Percentiles rank a stretch among this genome's conserved stretches.
phyloP scores from a whole-genome alignment of 1,140 invertebrate species.

The Episyrphus balteatus region DNA sequence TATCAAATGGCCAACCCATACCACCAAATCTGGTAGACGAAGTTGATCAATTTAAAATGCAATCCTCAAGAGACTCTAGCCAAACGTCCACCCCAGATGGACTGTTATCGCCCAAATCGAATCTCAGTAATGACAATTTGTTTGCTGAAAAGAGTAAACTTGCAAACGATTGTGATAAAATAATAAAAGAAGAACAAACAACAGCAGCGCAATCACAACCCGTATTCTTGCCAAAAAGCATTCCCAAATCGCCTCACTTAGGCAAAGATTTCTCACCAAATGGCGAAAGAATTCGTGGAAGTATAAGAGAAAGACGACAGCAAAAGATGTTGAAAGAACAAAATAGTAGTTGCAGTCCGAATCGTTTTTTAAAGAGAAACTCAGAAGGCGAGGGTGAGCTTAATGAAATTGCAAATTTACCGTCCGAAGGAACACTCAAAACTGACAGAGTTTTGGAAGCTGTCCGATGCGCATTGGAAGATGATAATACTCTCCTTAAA shows the following conservation, averaged over 20 bases:
- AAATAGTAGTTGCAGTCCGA: background rate
- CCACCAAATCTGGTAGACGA: slow-evolving; percentile 62
- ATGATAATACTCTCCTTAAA: background rate
- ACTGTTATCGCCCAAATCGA: slow-evolving; percentile 26
- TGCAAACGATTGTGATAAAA: background rate
- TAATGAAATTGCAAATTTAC: background rate
- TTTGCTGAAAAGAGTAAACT: slow-evolving; percentile 3
- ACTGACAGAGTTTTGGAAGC: slow-evolving; percentile 23
- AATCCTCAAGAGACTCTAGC: slow-evolving; percentile 8
- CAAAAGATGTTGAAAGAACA: slow-evolving; percentile 24
- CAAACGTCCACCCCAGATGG: slow-evolving; percentile 27
- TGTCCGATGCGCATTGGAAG: slow-evolving; percentile 20
- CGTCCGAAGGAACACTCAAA: background rate
- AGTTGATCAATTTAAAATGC: slow-evolving; percentile 56
- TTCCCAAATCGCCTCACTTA: slow-evolving; percentile 34
- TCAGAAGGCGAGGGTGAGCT: background rate
- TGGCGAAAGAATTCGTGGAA: slow-evolving; percentile 30
- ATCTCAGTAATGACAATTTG: slow-evolving; percentile 26
- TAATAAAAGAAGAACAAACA: background rate
- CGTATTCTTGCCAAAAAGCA: slow-evolving; percentile 19
- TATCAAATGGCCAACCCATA: slow-evolving; percentile 49
- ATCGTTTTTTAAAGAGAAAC: too few relatives aligned
- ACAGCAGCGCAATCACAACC: background rate
- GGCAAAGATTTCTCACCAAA: slow-evolving; percentile 35
- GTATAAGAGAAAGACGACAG: slow-evolving; percentile 28